Percentiles rank a stretch among this genome's conserved stretches.
Evolutionary conservation across 2,113 vertebrate genomes (phyloP).

Genomic region (Larimichthys crocea): DNA sequence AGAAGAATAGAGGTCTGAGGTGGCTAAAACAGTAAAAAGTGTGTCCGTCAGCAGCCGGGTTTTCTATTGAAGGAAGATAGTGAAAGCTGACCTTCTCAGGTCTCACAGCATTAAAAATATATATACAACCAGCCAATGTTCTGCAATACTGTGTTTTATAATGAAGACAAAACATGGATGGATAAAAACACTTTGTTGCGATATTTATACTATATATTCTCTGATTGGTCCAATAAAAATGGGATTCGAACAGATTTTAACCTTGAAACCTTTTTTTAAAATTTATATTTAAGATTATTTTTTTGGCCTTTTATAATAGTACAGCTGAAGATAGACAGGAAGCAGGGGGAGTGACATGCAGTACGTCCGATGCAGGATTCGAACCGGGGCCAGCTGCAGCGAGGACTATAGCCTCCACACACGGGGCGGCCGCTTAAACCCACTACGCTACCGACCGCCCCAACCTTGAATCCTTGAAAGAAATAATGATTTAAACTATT

Average conservation of each 20-base stretch:
- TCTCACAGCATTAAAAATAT: constrained; percentile 2
- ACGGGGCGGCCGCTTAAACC: too few relatives aligned
- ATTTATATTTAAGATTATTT: too few relatives aligned
- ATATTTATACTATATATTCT: not conserved
- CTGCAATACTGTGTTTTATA: not conserved
- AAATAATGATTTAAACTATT: not conserved
- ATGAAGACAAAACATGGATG: not conserved
- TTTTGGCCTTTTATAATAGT: too few relatives aligned
- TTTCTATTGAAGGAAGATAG: not conserved
- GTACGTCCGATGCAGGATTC: too few relatives aligned
- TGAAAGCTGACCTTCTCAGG: not conserved
- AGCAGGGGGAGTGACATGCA: too few relatives aligned
- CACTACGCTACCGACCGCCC: too few relatives aligned
- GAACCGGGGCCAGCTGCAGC: too few relatives aligned
- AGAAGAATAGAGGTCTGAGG: constrained; percentile 17
- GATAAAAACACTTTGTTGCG: not conserved
- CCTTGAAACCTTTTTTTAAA: too few relatives aligned
- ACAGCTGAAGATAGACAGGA: too few relatives aligned
- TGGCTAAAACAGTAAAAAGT: not conserved
- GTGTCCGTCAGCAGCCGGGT: constrained; percentile 6
- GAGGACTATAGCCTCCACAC: too few relatives aligned
- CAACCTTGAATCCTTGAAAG: not conserved
- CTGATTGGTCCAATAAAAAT: not conserved
- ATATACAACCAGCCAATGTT: not conserved
- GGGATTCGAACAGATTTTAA: not conserved